These are phyloP conservation scores for Caenorhabditis sinica DNA, from an alignment of 2,888 invertebrate genomes.

Conservation along the genomic window DNA sequence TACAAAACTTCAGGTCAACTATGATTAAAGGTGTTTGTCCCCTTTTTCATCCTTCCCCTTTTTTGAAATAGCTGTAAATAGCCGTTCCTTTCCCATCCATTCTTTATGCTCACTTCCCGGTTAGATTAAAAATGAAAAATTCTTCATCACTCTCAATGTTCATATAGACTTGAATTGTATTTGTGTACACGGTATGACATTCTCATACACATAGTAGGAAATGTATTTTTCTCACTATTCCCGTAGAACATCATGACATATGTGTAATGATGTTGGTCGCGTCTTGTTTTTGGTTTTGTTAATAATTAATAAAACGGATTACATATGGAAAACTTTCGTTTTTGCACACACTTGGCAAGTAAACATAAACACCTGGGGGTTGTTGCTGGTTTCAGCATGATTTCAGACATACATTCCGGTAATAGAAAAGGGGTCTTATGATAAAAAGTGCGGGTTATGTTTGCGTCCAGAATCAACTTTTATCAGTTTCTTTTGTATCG, in stretches of 20 bases:
- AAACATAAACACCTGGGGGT: not conserved
- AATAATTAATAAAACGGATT: slow-evolving; percentile 41
- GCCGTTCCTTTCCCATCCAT: slow-evolving; percentile 1
- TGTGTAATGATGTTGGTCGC: slow-evolving; percentile 23
- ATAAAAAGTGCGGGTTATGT: not conserved
- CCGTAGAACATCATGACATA: not conserved
- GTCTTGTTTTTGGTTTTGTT: slow-evolving; percentile 36
- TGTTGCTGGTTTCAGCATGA: not conserved
- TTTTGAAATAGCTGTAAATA: slow-evolving; percentile 45
- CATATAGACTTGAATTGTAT: slow-evolving; percentile 33
- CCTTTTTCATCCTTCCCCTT: not conserved
- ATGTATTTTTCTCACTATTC: slow-evolving; percentile 11
- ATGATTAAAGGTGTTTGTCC: slow-evolving; percentile 25
- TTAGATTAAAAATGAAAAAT: slow-evolving; percentile 37
- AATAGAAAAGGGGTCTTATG: not conserved
- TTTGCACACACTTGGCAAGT: not conserved
- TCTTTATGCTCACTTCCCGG: slow-evolving; percentile 17
- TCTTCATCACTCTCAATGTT: slow-evolving; percentile 1
- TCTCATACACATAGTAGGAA: not conserved
- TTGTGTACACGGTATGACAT: not conserved
- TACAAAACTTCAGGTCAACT: slow-evolving; percentile 53
- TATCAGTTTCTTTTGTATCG: slow-evolving; percentile 9
- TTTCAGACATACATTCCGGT: not conserved
- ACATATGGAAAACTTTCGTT: not conserved
- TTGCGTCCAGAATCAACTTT: not conserved